These are phyloP conservation scores for Torymus texanus DNA, from an alignment of 2,888 invertebrate genomes.

Conservation along the genomic window DNA sequence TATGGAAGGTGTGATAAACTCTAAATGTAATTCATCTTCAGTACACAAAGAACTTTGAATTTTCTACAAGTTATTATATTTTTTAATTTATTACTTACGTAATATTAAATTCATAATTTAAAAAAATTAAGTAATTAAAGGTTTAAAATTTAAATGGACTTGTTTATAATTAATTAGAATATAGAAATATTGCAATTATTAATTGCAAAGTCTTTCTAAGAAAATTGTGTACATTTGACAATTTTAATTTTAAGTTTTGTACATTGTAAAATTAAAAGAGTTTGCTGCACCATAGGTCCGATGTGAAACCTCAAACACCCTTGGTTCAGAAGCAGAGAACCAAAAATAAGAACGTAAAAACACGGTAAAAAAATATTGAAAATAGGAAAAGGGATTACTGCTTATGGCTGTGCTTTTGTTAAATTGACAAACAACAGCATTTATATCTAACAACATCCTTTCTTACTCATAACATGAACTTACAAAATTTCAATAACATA, in stretches of 20 bases:
- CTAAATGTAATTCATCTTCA: too few relatives aligned
- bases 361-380: constrained; percentile 62
- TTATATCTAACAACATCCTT: constrained; percentile 16
- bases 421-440: constrained; percentile 21
- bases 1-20: too few relatives aligned
- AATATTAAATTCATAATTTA: too few relatives aligned
- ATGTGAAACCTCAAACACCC: constrained; percentile 60
- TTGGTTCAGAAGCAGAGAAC: constrained; percentile 62
- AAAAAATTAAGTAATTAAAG: too few relatives aligned
- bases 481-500: background rate
- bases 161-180: too few relatives aligned
- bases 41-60: too few relatives aligned
- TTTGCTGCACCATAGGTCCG: constrained; percentile 61
- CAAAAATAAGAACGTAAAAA: constrained; percentile 63
- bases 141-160: too few relatives aligned
- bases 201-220: too few relatives aligned
- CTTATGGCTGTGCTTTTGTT: constrained; percentile 46
- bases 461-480: constrained; percentile 35
- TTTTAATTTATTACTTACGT: too few relatives aligned
- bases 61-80: too few relatives aligned
- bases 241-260: background rate
- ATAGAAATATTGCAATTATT: too few relatives aligned
- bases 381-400: constrained; percentile 40
- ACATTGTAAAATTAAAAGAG: constrained; percentile 13
- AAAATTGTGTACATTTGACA: too few relatives aligned